Conservation (phyloP, 2,113 vertebrate genomes). For the Phoenicopterus ruber region DNA sequence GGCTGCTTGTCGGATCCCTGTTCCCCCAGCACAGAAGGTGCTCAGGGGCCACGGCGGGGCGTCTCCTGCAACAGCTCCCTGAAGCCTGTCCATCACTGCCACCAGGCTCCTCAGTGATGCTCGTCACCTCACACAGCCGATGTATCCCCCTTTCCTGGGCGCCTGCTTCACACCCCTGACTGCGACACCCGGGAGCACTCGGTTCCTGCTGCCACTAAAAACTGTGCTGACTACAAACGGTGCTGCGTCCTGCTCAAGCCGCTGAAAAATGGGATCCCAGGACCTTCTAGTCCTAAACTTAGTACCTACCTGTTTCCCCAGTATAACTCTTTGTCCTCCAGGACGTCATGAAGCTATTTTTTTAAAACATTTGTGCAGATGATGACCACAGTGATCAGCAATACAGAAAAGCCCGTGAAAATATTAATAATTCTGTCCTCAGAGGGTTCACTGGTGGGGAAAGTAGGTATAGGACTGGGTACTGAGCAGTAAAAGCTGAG, state of each 20-base stretch:
- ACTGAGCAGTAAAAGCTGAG: not conserved
- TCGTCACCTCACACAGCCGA: not conserved
- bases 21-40: not conserved
- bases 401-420: not conserved
- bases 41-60: not conserved
- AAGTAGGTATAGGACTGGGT: not conserved
- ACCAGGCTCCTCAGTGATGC: not conserved
- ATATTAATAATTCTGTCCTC: not conserved
- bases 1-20: not conserved
- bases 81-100: no score
- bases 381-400: not conserved
- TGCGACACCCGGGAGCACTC: not conserved
- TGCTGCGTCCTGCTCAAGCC: not conserved
- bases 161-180: not conserved
- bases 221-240: not conserved
- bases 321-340: not conserved
- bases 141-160: not conserved
- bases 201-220: not conserved
- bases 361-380: not conserved
- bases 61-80: not conserved
- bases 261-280: not conserved
- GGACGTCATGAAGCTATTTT: not conserved
- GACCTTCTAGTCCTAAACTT: not conserved
- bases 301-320: not conserved
- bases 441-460: not conserved